phyloP scores from a whole-genome alignment of 2,797 vertebrate genomes.

The Myiotriccus ornatus region DNA sequence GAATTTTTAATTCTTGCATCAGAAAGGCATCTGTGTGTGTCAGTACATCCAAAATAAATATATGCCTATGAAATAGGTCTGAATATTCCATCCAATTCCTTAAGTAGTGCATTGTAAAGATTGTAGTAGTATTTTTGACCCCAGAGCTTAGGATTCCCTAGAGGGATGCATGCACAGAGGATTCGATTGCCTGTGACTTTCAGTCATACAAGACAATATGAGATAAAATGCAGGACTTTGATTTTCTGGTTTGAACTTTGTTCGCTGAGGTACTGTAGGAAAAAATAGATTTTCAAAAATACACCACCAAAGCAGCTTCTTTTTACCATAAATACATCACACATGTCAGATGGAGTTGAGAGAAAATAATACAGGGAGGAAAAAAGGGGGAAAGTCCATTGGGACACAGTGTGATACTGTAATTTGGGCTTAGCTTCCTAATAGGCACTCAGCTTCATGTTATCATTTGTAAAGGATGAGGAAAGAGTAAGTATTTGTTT shows the following conservation, averaged over 20 bases:
- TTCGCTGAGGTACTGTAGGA: background rate
- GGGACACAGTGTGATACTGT: background rate
- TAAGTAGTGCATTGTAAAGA: background rate
- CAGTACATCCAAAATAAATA: background rate
- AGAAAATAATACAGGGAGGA: background rate
- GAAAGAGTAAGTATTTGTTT: background rate
- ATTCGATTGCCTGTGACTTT: background rate
- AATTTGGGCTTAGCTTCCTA: background rate
- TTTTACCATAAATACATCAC: background rate
- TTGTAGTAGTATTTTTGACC: background rate
- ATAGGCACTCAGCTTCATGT: background rate
- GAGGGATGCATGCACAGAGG: fast-evolving
- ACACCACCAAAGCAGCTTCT: background rate
- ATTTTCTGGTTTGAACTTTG: background rate
- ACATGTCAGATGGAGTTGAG: background rate
- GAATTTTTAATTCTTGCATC: background rate
- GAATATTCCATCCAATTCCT: background rate
- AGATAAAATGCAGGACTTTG: background rate
- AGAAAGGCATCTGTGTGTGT: background rate
- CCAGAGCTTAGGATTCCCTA: background rate
- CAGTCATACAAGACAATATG: background rate
- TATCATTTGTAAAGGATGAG: background rate
- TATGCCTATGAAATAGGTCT: background rate
- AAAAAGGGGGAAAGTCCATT: background rate
- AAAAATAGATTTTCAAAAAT: background rate